phyloP scores from a whole-genome alignment of 2,888 invertebrate species.

The Eristalis arbustorum region DNA sequence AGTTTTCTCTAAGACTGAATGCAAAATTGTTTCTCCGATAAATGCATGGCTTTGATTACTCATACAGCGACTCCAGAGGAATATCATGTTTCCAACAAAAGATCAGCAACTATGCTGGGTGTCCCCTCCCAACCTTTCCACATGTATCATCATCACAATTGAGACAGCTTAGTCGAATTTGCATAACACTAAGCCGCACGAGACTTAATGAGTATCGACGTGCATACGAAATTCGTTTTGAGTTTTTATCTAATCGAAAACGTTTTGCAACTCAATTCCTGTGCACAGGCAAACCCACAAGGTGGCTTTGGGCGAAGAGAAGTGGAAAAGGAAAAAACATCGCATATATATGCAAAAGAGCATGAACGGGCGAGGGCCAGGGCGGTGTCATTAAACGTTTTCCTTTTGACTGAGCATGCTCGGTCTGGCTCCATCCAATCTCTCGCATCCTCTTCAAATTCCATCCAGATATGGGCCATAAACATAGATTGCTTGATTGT shows the following conservation, averaged over 20 bases:
- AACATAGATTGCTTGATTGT: conserved; percentile 49
- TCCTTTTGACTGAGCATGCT: conserved; percentile 3
- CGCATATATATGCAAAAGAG: conserved; percentile 24
- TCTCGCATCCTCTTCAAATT: neutral
- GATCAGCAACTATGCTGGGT: neutral
- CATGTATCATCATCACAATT: neutral
- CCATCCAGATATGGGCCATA: conserved; percentile 20
- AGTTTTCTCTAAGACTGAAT: neutral
- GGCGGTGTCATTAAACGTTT: conserved; percentile 5
- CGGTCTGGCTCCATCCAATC: conserved; percentile 17
- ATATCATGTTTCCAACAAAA: neutral
- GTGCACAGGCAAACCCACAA: neutral
- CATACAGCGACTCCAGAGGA: neutral
- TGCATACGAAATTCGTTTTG: neutral
- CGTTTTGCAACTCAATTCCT: conserved; percentile 1
- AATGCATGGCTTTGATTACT: neutral
- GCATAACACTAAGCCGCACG: conserved; percentile 1
- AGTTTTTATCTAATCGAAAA: conserved; percentile 1
- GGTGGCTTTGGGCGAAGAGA: neutral
- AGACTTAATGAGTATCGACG: neutral
- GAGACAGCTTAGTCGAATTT: conserved; percentile 2
- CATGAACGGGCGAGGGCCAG: neutral
- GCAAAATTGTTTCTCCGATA: neutral
- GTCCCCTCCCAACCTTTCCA: neutral
- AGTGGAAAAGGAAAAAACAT: neutral